These are phyloP conservation scores for Nymphicus hollandicus DNA, from an alignment of 2,113 vertebrate genomes.

Conservation along the genomic window DNA sequence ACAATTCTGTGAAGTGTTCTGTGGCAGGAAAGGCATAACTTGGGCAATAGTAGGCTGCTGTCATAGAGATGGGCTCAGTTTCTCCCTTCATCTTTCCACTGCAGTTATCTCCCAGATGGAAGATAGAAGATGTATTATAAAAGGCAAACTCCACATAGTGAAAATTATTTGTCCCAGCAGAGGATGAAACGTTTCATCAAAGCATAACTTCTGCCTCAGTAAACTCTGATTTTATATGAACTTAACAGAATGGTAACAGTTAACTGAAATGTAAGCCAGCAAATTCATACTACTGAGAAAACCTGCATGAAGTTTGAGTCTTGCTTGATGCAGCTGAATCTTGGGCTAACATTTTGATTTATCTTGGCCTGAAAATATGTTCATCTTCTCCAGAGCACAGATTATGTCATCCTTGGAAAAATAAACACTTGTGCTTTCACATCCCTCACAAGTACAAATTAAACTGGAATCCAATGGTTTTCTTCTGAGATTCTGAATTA, in stretches of 20 bases:
- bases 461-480: background rate
- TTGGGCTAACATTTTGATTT: background rate
- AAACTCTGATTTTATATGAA: constrained; percentile 40
- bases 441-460: background rate
- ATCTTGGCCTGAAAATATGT: background rate
- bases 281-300: background rate
- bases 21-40: background rate
- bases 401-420: background rate
- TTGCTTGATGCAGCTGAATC: background rate
- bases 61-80: background rate
- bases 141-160: constrained; percentile 14
- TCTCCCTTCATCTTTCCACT: background rate
- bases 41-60: background rate
- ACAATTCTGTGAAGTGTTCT: background rate
- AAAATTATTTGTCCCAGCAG: constrained; percentile 46
- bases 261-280: constrained; percentile 21
- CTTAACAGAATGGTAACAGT: constrained; percentile 1
- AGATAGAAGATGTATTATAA: background rate
- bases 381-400: background rate
- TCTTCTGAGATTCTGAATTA: background rate
- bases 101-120: background rate
- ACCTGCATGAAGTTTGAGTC: background rate
- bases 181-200: constrained; percentile 37
- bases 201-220: background rate
- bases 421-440: background rate